Conservation (phyloP, 2,113 vertebrate species). For the Anhinga rufa region DNA sequence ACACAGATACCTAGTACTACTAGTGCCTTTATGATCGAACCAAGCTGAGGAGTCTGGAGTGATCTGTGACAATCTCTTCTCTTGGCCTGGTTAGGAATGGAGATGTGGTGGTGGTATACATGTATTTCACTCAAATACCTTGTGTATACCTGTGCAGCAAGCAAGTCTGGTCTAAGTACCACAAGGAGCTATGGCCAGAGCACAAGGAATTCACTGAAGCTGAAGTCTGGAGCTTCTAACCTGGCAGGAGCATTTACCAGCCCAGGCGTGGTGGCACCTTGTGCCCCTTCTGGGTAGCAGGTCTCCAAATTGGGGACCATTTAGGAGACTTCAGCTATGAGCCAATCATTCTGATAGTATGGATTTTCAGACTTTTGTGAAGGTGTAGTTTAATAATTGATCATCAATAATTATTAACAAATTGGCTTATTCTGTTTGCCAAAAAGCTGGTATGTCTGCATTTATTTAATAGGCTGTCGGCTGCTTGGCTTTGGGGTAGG, state of each 20-base stretch:
- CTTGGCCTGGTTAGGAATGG: not conserved
- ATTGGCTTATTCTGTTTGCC: not conserved
- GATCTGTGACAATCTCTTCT: not conserved
- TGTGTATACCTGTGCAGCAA: no score
- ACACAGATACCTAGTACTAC: accelerated
- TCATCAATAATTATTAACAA: not conserved
- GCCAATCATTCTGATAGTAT: not conserved
- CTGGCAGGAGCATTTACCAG: not conserved
- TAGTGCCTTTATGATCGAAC: not conserved
- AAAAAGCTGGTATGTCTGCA: not conserved
- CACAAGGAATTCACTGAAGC: not conserved
- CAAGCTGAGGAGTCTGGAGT: not conserved
- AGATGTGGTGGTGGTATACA: accelerated
- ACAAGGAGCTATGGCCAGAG: not conserved
- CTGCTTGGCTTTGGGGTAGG: not conserved
- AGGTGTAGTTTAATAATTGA: not conserved
- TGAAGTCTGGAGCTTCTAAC: not conserved
- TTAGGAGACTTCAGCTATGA: not conserved
- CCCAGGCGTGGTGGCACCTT: not conserved
- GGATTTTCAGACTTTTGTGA: not conserved
- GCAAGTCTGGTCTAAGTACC: not conserved
- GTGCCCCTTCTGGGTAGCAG: not conserved
- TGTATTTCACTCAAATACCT: not conserved
- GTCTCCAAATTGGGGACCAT: accelerated
- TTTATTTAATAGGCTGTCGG: not conserved